Conservation (phyloP, 2,113 vertebrate species). For the Agapornis roseicollis region DNA sequence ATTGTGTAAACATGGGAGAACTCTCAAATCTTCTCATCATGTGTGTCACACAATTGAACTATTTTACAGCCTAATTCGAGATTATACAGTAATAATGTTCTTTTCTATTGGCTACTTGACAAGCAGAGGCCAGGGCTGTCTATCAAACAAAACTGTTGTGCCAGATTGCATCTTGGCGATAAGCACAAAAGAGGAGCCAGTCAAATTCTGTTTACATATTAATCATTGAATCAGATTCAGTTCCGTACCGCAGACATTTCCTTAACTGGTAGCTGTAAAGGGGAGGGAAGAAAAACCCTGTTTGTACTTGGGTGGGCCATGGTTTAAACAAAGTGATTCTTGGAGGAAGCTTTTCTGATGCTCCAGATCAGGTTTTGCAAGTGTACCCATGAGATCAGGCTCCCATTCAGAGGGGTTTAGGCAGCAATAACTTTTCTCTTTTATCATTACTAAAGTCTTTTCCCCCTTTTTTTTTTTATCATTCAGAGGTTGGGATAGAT, state of each 20-base stretch:
- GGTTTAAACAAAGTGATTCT: not conserved
- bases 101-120: slow-evolving; percentile 74
- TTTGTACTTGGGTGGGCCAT: not conserved
- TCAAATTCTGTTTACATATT: slow-evolving; percentile 71
- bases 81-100: slow-evolving; percentile 75
- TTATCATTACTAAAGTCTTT: not conserved
- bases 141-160: slow-evolving; percentile 77
- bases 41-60: slow-evolving; percentile 69
- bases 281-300: not conserved
- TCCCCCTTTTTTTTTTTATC: not conserved
- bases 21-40: slow-evolving; percentile 72
- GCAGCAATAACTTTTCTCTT: not conserved
- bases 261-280: not conserved
- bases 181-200: slow-evolving; percentile 65
- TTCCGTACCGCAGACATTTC: not conserved
- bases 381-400: not conserved
- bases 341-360: not conserved
- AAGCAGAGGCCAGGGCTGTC: slow-evolving; percentile 72
- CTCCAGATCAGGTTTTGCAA: not conserved
- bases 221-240: slow-evolving; percentile 58
- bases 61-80: slow-evolving; percentile 71
- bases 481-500: not conserved
- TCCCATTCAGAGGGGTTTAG: not conserved
- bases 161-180: slow-evolving; percentile 74
- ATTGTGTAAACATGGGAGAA: slow-evolving; percentile 76